Conservation (phyloP, 2,113 vertebrate species). For the Antechinus flavipes region DNA sequence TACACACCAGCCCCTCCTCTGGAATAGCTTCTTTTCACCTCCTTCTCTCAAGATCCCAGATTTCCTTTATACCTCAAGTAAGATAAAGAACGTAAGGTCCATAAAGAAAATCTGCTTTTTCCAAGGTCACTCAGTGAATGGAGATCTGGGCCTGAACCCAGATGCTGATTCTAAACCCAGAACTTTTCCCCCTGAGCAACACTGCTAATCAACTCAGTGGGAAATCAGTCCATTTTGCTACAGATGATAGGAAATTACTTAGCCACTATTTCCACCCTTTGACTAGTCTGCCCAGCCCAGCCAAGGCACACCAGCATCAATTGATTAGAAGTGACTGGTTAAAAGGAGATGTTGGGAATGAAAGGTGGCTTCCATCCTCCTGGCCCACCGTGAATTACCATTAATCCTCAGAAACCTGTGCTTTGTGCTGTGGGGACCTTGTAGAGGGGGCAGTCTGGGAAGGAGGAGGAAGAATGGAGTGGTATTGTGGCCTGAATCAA, state of each 20-base stretch:
- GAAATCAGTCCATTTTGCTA: neutral
- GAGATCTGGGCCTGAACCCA: neutral
- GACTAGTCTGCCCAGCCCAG: neutral
- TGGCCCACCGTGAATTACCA: neutral
- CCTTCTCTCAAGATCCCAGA: neutral
- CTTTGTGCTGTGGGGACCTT: conserved; percentile 5
- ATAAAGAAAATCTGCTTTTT: neutral
- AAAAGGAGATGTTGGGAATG: neutral
- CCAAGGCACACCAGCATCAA: neutral
- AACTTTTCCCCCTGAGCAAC: neutral
- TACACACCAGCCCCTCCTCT: neutral
- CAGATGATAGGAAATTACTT: neutral
- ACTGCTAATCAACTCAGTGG: neutral
- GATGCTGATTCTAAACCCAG: neutral
- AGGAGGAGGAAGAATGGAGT: neutral
- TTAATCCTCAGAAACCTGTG: neutral
- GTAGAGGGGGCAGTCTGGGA: neutral
- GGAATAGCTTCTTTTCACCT: neutral
- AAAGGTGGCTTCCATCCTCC: neutral
- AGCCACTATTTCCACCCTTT: neutral
- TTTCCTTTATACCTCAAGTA: neutral
- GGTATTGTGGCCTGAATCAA: neutral
- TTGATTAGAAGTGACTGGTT: neutral
- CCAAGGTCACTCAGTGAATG: neutral
- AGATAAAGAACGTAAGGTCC: neutral